A percentile compares a stretch with the other conserved stretches of the same genome.
Conservation (phyloP, 2,113 vertebrate genomes). For the Ploceus nigricollis region DNA sequence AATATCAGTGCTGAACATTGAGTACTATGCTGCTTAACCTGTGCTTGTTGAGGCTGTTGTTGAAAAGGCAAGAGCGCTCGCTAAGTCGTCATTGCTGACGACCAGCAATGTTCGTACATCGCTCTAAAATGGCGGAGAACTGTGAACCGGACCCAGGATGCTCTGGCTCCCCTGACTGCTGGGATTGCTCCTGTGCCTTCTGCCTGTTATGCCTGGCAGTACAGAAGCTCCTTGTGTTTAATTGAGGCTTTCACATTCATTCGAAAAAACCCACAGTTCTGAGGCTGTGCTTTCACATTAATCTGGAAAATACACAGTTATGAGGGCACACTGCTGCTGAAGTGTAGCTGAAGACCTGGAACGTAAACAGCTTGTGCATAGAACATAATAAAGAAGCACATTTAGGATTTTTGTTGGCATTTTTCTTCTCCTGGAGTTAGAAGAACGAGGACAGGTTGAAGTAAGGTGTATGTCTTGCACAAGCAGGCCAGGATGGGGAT, state of each 20-base stretch:
- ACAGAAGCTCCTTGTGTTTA: not conserved
- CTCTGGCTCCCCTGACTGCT: accelerated
- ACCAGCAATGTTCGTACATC: accelerated
- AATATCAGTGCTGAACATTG: accelerated
- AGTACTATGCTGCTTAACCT: accelerated
- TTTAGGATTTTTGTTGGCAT: not conserved
- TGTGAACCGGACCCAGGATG: not conserved
- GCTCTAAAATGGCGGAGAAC: not conserved
- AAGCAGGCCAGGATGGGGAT: not conserved
- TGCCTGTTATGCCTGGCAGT: accelerated
- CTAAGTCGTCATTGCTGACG: not conserved
- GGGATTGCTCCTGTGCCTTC: not conserved
- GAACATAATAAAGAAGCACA: not conserved
- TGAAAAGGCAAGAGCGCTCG: not conserved
- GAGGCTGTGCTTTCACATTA: not conserved
- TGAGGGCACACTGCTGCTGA: accelerated
- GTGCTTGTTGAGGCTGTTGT: not conserved
- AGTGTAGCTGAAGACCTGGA: not conserved
- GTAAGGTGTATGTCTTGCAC: not conserved
- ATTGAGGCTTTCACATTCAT: not conserved
- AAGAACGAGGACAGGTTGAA: not conserved
- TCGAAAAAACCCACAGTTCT: not conserved
- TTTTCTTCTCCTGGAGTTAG: not conserved
- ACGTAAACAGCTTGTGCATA: not conserved
- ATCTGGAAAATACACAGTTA: accelerated